Evolutionary conservation across 53 echinoderm and acorn worm species (phyloP).

Genomic region (Zoroaster sp.): DNA sequence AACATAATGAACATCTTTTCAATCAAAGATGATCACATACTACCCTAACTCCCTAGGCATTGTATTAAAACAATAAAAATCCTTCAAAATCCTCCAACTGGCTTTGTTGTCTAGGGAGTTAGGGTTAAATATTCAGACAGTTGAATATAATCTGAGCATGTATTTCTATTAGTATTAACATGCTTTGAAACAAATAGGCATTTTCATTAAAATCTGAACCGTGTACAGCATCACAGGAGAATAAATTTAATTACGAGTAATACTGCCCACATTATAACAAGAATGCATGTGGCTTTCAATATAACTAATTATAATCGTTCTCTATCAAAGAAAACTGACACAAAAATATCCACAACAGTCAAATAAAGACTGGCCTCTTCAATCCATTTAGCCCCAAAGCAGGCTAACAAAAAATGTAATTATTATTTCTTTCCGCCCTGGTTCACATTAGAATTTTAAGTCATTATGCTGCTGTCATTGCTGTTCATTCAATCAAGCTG

Average conservation of each 20-base stretch:
- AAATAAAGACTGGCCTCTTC: neutral
- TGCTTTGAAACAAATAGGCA: no score
- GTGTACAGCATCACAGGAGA: neutral
- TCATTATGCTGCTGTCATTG: neutral
- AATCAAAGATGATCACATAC: no score
- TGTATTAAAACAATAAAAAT: no score
- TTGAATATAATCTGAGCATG: no score
- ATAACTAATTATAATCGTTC: neutral
- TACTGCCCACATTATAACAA: neutral
- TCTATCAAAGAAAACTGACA: neutral
- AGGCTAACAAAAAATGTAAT: neutral
- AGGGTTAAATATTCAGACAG: no score
- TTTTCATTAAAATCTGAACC: no score
- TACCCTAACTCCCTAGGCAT: no score
- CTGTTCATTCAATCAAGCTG: neutral
- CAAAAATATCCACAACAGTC: neutral
- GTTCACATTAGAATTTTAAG: neutral
- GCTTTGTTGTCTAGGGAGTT: no score
- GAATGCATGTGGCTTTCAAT: neutral
- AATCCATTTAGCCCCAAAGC: neutral
- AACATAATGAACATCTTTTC: no score
- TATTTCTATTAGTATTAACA: no score
- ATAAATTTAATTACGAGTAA: neutral
- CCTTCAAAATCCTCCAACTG: no score
- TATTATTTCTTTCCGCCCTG: neutral